Conservation (phyloP, 2,888 invertebrate species). For the Drosophila cyrtoloma region DNA sequence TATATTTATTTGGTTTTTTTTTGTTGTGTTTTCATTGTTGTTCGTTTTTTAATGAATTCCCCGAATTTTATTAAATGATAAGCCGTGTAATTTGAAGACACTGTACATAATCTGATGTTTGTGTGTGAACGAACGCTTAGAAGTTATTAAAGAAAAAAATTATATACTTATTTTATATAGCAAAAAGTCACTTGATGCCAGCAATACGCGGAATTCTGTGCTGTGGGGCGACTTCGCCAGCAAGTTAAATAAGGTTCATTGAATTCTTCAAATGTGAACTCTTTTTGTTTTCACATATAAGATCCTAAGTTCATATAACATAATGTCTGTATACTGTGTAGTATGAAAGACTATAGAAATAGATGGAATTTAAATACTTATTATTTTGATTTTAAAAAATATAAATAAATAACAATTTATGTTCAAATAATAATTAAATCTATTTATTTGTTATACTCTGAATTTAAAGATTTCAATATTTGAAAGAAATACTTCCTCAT, state of each 20-base stretch:
- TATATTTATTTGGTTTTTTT: slow-evolving; percentile 23
- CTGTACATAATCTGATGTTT: slow-evolving; percentile 59
- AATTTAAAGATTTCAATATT: too few species aligned
- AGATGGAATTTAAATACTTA: neutral
- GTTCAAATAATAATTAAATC: too few species aligned
- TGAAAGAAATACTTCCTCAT: too few species aligned
- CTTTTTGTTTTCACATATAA: neutral
- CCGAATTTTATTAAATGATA: slow-evolving; percentile 74
- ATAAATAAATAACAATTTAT: too few species aligned
- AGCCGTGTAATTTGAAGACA: slow-evolving; percentile 75
- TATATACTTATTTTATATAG: slow-evolving; percentile 8
- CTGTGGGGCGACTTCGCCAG: slow-evolving; percentile 14
- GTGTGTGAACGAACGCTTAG: slow-evolving; percentile 57
- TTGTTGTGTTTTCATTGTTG: slow-evolving; percentile 9
- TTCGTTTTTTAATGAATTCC: slow-evolving; percentile 68
- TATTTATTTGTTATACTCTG: too few species aligned
- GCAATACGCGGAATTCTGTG: slow-evolving; percentile 60
- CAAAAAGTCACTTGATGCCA: slow-evolving; percentile 69
- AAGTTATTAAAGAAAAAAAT: slow-evolving; percentile 8
- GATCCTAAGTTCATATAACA: neutral
- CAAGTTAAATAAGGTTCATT: slow-evolving; percentile 23
- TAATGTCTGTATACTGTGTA: neutral
- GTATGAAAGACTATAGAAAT: neutral
- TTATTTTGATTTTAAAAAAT: too few species aligned
- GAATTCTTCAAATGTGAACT: slow-evolving; percentile 16